These are phyloP conservation scores for Cossypha caffra DNA, from an alignment of 2,797 vertebrate genomes.

Conservation along the genomic window DNA sequence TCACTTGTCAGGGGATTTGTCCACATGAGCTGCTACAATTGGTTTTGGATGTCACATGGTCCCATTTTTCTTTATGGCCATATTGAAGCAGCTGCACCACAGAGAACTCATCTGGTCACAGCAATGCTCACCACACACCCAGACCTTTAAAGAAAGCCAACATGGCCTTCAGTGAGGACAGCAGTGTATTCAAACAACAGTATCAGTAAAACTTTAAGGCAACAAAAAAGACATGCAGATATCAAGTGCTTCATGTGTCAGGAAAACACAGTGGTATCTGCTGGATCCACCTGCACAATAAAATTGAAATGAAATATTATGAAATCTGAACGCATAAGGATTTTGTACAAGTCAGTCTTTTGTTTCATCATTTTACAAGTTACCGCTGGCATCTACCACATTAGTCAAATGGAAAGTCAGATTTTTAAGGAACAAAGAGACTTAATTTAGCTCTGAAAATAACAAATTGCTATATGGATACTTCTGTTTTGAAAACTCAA, in stretches of 20 bases:
- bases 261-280: neutral
- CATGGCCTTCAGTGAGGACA: neutral
- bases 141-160: neutral
- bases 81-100: neutral
- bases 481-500: neutral
- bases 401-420: neutral
- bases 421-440: neutral
- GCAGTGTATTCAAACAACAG: rapidly evolving
- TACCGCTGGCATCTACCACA: neutral
- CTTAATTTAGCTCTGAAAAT: neutral
- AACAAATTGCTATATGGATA: neutral
- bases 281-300: neutral
- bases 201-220: neutral
- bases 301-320: neutral
- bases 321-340: neutral
- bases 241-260: neutral
- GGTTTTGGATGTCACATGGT: rapidly evolving
- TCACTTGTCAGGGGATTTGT: neutral
- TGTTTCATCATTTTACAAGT: neutral
- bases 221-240: neutral
- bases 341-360: neutral
- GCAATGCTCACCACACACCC: rapidly evolving
- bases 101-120: neutral
- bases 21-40: neutral
- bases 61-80: rapidly evolving